Evolutionary conservation across 2,113 vertebrate species (phyloP).

Genomic region (Tinamus guttatus): DNA sequence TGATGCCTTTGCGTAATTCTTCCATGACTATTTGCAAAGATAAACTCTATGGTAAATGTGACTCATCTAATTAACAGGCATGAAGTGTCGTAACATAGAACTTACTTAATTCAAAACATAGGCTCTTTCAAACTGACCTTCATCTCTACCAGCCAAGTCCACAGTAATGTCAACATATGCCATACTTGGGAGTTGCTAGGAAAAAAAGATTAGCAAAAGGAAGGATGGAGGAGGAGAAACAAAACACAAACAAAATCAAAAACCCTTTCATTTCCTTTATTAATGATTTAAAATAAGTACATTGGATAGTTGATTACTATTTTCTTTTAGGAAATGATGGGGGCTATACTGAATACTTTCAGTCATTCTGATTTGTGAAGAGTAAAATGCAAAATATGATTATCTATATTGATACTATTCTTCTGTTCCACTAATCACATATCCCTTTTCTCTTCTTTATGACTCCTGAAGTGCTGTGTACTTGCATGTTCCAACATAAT

Average conservation of each 20-base stretch:
- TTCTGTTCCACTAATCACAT: neutral
- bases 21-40: neutral
- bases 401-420: neutral
- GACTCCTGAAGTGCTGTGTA: neutral
- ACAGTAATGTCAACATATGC: neutral
- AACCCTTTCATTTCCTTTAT: neutral
- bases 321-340: neutral
- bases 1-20: neutral
- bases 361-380: neutral
- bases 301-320: neutral
- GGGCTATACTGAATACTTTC: neutral
- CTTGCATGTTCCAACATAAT: neutral
- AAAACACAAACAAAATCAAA: neutral
- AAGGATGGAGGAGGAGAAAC: neutral
- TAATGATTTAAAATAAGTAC: neutral
- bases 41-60: neutral
- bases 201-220: neutral
- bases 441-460: neutral
- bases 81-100: neutral
- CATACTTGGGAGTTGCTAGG: neutral
- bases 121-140: neutral
- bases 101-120: neutral
- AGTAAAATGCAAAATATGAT: neutral
- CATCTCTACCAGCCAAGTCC: neutral
- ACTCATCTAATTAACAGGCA: conserved; percentile 30